phyloP scores from a whole-genome alignment of 2,888 invertebrate species.

The Ophonus ardosiacus region DNA sequence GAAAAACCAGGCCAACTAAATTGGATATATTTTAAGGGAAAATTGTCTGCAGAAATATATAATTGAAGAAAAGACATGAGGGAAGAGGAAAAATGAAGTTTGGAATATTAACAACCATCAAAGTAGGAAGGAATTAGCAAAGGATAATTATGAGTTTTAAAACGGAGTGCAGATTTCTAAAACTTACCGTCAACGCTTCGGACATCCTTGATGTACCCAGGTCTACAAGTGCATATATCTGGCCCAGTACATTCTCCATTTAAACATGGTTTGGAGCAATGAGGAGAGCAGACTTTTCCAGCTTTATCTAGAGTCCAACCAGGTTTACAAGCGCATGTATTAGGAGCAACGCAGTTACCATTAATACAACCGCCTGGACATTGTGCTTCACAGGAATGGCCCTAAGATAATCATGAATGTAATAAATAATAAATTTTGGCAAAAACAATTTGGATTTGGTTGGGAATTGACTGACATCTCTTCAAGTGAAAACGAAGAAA shows the following conservation, averaged over 20 bases:
- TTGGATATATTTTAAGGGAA: no score
- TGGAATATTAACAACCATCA: no score
- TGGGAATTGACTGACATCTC: no score
- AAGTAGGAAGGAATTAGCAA: not conserved
- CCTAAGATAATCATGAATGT: conserved; percentile 64
- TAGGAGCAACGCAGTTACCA: conserved; percentile 77
- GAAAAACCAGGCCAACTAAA: no score
- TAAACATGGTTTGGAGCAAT: conserved; percentile 78
- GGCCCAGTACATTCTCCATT: conserved; percentile 75
- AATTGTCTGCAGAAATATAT: no score
- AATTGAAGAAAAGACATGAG: no score
- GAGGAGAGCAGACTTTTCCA: conserved; percentile 73
- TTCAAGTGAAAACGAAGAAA: no score
- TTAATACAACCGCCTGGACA: conserved; percentile 76
- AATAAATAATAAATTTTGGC: not conserved
- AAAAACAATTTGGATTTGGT: not conserved
- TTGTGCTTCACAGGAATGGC: conserved; percentile 71
- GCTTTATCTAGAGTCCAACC: conserved; percentile 74
- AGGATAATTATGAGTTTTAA: not conserved
- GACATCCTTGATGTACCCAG: conserved; percentile 74
- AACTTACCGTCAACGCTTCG: conserved; percentile 41
- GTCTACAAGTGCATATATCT: conserved; percentile 73
- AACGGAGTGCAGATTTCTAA: not conserved
- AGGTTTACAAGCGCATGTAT: conserved; percentile 78
- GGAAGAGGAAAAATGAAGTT: no score